Evolutionary conservation across 2,888 invertebrate species (phyloP), one percentile per base, ranked within the genome.

Genomic region (Nysson spinosus): DNA sequence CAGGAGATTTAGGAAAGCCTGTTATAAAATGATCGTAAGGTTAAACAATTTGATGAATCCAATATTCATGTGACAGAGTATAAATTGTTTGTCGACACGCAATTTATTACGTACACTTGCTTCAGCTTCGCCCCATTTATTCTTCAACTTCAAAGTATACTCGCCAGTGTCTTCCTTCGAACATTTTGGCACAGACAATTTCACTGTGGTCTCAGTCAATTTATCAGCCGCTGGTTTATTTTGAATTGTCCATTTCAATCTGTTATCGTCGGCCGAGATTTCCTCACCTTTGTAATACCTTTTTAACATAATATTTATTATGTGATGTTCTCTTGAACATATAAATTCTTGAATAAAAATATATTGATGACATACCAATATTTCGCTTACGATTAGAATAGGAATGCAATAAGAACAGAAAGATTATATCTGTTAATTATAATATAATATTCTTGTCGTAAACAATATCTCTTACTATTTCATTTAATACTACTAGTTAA

Each of bases 121-220:
- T 81, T 92, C 91, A 35, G 92, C 91, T 30, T 93, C 90, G 4
- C 96, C 96, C 86, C 93, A 94, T 81, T 94, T 93, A 87, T 96
- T 97, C 79, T 91, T 92, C 0, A 94, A 93, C 77, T 91, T 91
- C 46, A 96, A 89, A 0, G 92, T 93, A 88, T 96, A 98, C 49
- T 92, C 91, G 3, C 96, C 97, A 2, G 93, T 93, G 84, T 97
- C 95, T 5, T 90, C 90, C 4, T 57, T 73, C 63, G 66, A 83
- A 90, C 93, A 91, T 81, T 92, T 91, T 22, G 93, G 93, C 77
- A 97, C 93, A 28, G 93, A 92, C 44, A 98, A 87, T 0, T 92
- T 92, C 78, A 93, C 94, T 0, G 93, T 93, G 83, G 94, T 95
- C 85, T 96, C 94, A 76, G 95, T 95, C 7, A 96, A 87, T 0